phyloP scores from a whole-genome alignment of 2,888 invertebrate genomes.

The Pandemis heparana region DNA sequence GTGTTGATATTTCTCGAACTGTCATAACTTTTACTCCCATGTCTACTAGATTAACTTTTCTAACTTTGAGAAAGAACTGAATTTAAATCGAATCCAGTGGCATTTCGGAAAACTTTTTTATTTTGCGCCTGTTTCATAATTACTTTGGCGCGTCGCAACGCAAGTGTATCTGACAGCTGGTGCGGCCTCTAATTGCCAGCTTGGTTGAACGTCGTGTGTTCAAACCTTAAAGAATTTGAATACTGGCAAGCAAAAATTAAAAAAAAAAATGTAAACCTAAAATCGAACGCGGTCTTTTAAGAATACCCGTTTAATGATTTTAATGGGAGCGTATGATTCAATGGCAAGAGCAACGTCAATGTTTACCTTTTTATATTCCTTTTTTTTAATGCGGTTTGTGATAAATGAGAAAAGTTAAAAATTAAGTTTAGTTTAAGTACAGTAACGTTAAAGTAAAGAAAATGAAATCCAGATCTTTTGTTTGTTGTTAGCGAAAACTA shows the following conservation, averaged over 20 bases:
- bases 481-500: not conserved
- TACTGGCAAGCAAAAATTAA: not conserved
- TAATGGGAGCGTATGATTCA: not conserved
- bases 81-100: constrained; percentile 52
- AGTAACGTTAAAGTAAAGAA: too few relatives aligned
- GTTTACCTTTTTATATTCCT: not conserved
- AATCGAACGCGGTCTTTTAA: constrained; percentile 15
- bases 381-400: not conserved
- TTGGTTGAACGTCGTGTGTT: constrained; percentile 37
- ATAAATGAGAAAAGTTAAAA: too few relatives aligned
- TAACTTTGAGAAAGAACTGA: constrained; percentile 45
- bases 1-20: constrained; percentile 2
- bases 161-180: constrained; percentile 62
- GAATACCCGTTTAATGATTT: not conserved
- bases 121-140: constrained; percentile 59
- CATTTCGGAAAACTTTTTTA: constrained; percentile 49
- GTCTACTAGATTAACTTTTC: constrained; percentile 43
- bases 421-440: too few relatives aligned
- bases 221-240: constrained; percentile 17
- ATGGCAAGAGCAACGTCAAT: not conserved
- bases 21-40: constrained; percentile 15
- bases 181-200: constrained; percentile 60
- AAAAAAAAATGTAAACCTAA: not conserved
- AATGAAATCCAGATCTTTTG: not conserved
- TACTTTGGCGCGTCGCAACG: constrained; percentile 55